phyloP scores from a whole-genome alignment of 2,113 vertebrate species.

The Cynoglossus semilaevis region DNA sequence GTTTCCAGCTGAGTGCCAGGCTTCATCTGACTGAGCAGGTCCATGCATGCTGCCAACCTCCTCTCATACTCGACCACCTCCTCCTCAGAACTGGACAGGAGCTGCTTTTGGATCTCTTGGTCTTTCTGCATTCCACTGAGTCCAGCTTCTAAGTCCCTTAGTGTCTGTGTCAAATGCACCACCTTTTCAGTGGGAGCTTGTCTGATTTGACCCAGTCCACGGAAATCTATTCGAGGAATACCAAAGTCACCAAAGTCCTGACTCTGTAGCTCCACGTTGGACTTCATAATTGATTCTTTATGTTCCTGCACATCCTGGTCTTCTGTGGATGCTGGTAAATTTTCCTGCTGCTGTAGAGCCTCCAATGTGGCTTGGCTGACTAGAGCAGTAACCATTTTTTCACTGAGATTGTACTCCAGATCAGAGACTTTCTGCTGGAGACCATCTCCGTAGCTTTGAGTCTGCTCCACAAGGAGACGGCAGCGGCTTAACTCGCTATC shows the following conservation, averaged over 20 bases:
- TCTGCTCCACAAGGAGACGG: conserved; percentile 74
- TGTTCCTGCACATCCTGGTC: conserved; percentile 16
- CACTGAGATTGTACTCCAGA: conserved; percentile 81
- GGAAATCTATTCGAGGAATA: conserved; percentile 51
- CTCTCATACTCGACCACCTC: conserved; percentile 82
- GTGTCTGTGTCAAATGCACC: conserved; percentile 75
- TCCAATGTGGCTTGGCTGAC: conserved; percentile 84
- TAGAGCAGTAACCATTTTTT: conserved; percentile 80
- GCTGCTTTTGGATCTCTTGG: conserved; percentile 83
- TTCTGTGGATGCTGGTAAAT: conserved; percentile 27
- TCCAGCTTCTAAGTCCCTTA: conserved; percentile 82
- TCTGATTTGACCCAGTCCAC: conserved; percentile 21
- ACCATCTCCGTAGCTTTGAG: conserved; percentile 63
- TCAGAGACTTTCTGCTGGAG: conserved; percentile 73
- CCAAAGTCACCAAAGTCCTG: conserved; percentile 45
- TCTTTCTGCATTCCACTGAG: conserved; percentile 75
- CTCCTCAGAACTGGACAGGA: conserved; percentile 79
- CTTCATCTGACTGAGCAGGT: conserved; percentile 75
- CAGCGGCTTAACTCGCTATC: conserved; percentile 78
- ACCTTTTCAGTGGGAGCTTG: conserved; percentile 62
- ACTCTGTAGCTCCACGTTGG: neutral
- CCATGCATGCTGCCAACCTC: conserved; percentile 78
- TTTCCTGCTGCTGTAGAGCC: conserved; percentile 75
- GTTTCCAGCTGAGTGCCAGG: conserved; percentile 30
- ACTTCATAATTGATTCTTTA: neutral